Evolutionary conservation across 2,888 invertebrate species (phyloP), one percentile per base, ranked within the genome.

Genomic region (Cantharis rustica): DNA sequence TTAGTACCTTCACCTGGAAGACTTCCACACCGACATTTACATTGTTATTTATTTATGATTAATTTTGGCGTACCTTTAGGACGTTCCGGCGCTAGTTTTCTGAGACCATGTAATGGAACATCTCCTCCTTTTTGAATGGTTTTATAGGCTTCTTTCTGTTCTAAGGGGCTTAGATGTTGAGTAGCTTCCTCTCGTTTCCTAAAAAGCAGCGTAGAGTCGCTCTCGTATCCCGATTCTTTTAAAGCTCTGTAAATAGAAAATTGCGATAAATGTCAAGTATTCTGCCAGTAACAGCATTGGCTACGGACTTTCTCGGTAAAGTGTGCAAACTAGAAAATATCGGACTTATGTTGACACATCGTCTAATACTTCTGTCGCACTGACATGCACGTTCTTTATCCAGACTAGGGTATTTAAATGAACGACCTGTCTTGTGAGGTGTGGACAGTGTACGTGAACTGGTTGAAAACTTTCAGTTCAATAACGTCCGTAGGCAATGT

Each of bases 101-200:
- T 92, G 85, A 98, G 93, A 63, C 98, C 98, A 85, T 96, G 92
- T 10, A 97, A 90, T 0, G 98, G 98, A 2, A 98, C 96, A 88
- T 98, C 98, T 0, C 98, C 98, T 0, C 98, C 98, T 76, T 94
- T 94, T 86, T 98, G 98, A 75, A 98, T 92, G 80, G 93, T 93
- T 85, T 94, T 94, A 89, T 98, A 98, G 11, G 94, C 95, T 78
- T 94, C 93, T 79, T 93, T 92, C 83, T 96, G 93, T 85, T 97
- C 95, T n/a, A 93, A 91, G 1, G 96, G 96, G 81, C 94, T 96
- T 73, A 96, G 88, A 80, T 92, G 92, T 17, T 90, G 89, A 66
- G 91, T 91, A 61, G 90, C 89, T 62, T 90, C 89, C 81, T 93
- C 91, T 81, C 95, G 94, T 77, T 94, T 92, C 74, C 95, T 92